Base-by-base conservation (phyloP, 2,888 invertebrate genomes). In the Ecliptopera silaceata region DNA sequence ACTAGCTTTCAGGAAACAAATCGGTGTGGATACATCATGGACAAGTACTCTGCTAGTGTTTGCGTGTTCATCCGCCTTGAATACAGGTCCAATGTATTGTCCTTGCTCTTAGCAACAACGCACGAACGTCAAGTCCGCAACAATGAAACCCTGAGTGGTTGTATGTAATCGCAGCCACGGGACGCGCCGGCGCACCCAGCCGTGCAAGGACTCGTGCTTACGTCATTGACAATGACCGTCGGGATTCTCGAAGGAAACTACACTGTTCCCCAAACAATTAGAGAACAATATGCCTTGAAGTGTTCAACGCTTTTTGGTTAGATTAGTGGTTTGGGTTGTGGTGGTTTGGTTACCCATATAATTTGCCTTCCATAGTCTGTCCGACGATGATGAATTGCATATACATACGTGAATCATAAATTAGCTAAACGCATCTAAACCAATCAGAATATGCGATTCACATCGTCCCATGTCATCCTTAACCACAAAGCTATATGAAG, bases 91-190 rank as follows among this genome's bases (percentile, higher is more conserved):
- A 57, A 65, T 61, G 56, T 65, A 67, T 74, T 73, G 76, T 73
- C 69, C 71, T 67, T 75, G 74, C 76, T 72, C 80, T 76, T 83
- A 83, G 82, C 75, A 80, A 84, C 85, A 81, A 76, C 77, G 74
- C 77, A 76, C 68, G 71, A 63, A 71, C 77, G 76, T 81, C 79
- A 79, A 66, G 64, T 66, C 71, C 68, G 66, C 70, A 82, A 82
- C 89, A 84, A 82, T 88, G 89, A 88, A 89, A 88, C 75, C 70
- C 83, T 68, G 73, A 83, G 84, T 82, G 76, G 86, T 82, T 84
- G 88, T 86, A 88, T 84, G 88, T 86, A 88, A 86, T 83, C 81
- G 74, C 82, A 91, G 78, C 81, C 84, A 72, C 82, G 80, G 80
- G 86, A 84, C 84, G 82, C 80, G 81, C 77, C 79, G 75, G 70